Evolutionary conservation across 64 coral and sea anemone genomes (phyloP).

Genomic region (Montipora foliosa): DNA sequence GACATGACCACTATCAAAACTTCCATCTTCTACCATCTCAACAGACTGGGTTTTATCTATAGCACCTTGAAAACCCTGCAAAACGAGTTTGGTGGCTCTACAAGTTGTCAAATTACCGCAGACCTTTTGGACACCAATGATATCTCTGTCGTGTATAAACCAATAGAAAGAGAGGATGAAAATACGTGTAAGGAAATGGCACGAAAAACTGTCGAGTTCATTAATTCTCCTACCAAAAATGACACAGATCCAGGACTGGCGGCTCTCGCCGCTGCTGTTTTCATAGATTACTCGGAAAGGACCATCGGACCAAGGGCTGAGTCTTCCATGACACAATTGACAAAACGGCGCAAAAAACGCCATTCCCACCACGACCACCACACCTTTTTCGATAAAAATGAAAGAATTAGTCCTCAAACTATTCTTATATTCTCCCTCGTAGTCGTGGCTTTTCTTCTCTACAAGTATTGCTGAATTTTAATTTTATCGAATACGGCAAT

Average conservation of each 20-base stretch:
- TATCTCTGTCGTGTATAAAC: slow-evolving; percentile 77
- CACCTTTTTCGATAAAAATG: not conserved
- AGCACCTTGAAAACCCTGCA: slow-evolving; percentile 34
- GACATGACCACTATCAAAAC: slow-evolving; percentile 59
- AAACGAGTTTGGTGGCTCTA: not conserved
- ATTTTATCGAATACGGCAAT: not conserved
- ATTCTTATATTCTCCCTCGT: not conserved
- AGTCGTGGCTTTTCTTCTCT: not conserved
- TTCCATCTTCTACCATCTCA: slow-evolving; percentile 24
- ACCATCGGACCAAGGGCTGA: not conserved
- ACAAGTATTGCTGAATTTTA: not conserved
- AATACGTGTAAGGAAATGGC: slow-evolving; percentile 66
- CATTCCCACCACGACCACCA: not conserved
- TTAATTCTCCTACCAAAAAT: slow-evolving; percentile 71
- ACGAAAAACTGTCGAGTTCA: slow-evolving; percentile 21
- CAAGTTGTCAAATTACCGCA: slow-evolving; percentile 73
- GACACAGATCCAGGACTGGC: slow-evolving; percentile 32
- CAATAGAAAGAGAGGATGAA: slow-evolving; percentile 42
- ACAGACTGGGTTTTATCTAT: slow-evolving; percentile 42
- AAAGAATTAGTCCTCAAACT: not conserved
- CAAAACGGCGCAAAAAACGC: slow-evolving; percentile 3
- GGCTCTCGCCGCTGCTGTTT: slow-evolving; percentile 67
- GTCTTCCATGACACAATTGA: not conserved
- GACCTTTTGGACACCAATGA: slow-evolving; percentile 89
- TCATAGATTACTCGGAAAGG: not conserved